These are phyloP conservation scores for Gerris buenoi DNA, from an alignment of 1,140 invertebrate species.

Conservation along the genomic window DNA sequence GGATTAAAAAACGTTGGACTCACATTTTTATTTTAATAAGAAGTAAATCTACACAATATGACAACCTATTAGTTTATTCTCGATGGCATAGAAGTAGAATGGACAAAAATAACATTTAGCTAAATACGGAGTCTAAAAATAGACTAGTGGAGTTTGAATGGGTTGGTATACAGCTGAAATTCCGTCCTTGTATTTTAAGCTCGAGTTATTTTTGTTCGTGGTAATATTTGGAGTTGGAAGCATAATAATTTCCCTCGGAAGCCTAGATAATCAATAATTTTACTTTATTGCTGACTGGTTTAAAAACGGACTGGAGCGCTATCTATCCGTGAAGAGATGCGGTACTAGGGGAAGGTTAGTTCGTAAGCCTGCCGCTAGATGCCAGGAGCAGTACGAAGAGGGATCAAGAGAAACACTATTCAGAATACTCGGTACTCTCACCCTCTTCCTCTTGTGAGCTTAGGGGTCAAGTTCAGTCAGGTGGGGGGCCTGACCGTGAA, in stretches of 20 bases:
- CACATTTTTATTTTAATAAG: too few relatives aligned
- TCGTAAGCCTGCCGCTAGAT: background rate
- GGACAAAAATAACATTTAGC: too few relatives aligned
- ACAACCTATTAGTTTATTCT: too few relatives aligned
- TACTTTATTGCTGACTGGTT: background rate
- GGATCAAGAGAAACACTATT: background rate
- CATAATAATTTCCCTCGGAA: background rate
- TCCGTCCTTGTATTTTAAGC: too few relatives aligned
- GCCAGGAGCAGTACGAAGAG: background rate
- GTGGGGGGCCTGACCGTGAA: background rate
- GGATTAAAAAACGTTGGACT: too few relatives aligned
- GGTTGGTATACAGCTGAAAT: too few relatives aligned
- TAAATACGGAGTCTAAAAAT: too few relatives aligned
- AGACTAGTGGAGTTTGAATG: too few relatives aligned
- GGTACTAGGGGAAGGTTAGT: background rate
- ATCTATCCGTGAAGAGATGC: background rate
- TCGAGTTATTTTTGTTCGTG: too few relatives aligned
- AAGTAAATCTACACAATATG: too few relatives aligned
- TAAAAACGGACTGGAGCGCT: background rate
- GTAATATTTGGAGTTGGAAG: background rate
- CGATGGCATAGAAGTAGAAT: too few relatives aligned
- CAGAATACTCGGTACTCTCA: background rate
- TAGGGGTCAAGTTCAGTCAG: background rate
- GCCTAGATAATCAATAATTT: background rate
- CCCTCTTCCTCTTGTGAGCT: too few relatives aligned